A percentile compares a stretch with the other conserved stretches of the same genome.
Evolutionary conservation across 2,113 vertebrate genomes (phyloP).

Genomic region (Nyctibius bracteatus): DNA sequence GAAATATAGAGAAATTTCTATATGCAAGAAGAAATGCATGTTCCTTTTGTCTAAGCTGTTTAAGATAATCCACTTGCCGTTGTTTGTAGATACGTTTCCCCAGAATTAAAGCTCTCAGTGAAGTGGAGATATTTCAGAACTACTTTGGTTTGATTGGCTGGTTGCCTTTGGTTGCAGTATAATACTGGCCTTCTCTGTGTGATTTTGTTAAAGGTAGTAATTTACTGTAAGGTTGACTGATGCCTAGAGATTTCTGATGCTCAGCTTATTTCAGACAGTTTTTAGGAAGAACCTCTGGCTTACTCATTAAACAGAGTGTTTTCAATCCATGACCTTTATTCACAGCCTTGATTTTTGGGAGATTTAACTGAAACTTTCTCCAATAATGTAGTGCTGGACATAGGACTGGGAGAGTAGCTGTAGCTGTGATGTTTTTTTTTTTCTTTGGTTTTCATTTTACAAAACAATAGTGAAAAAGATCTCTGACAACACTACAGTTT

Average conservation of each 20-base stretch:
- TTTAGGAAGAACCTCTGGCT: background rate
- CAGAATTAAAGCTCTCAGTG: background rate
- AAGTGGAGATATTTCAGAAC: background rate
- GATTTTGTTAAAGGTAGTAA: background rate
- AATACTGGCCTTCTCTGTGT: background rate
- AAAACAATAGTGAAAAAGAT: background rate
- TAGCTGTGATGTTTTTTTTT: background rate
- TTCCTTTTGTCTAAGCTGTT: background rate
- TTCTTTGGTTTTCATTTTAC: conserved; percentile 42
- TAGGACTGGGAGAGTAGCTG: background rate
- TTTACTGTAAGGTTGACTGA: background rate
- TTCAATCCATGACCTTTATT: background rate
- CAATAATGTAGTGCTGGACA: background rate
- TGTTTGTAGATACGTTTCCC: background rate
- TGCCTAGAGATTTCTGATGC: background rate
- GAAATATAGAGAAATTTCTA: background rate
- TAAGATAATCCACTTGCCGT: background rate
- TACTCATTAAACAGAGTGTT: background rate
- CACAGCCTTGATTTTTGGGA: background rate
- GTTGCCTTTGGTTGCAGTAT: background rate
- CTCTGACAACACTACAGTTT: background rate
- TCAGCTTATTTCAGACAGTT: background rate
- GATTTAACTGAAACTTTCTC: conserved; percentile 32
- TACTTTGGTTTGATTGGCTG: background rate
- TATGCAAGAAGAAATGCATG: background rate